Conservation (phyloP, 2,888 invertebrate genomes). For the Drosophila paucipuncta region DNA sequence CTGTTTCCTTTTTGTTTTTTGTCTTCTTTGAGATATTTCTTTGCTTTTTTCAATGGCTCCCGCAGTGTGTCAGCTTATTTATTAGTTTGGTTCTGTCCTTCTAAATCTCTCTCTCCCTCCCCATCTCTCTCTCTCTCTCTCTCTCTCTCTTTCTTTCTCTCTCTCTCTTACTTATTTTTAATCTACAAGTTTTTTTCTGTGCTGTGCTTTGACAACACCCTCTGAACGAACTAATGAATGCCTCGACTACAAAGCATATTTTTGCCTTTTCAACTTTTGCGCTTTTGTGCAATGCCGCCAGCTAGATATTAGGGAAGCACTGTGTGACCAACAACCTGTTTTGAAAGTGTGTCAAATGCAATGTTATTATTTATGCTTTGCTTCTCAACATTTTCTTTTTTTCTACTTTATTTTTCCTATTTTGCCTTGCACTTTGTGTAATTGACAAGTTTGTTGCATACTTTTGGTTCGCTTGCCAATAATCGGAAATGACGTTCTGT, state of each 20-base stretch:
- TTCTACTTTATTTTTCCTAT: constrained; percentile 17
- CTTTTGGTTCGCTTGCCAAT: constrained; percentile 54
- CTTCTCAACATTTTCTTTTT: constrained; percentile 15
- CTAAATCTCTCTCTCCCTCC: not conserved
- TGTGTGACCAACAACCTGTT: constrained; percentile 30
- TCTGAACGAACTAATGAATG: constrained; percentile 66
- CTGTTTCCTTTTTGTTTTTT: constrained; percentile 36
- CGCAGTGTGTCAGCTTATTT: constrained; percentile 58
- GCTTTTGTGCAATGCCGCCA: constrained; percentile 64
- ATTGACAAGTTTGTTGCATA: constrained; percentile 72
- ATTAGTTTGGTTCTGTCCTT: constrained; percentile 37
- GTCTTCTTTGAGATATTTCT: constrained; percentile 34
- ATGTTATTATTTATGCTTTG: constrained; percentile 72
- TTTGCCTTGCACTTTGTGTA: constrained; percentile 67
- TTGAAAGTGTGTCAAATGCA: constrained; percentile 72
- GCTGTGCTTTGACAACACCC: constrained; percentile 56
- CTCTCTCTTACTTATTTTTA: constrained; percentile 55
- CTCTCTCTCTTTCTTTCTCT: not conserved
- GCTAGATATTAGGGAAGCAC: constrained; percentile 9
- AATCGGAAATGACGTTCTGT: constrained; percentile 39
- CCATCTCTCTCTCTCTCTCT: not conserved
- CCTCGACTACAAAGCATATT: constrained; percentile 70
- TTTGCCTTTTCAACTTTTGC: constrained; percentile 69
- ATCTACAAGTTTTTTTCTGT: constrained; percentile 55
- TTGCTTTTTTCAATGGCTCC: constrained; percentile 42